Evolutionary conservation across 2,113 vertebrate species (phyloP), one percentile per base, ranked within the genome.

Genomic region (Lophotis ruficrista): DNA sequence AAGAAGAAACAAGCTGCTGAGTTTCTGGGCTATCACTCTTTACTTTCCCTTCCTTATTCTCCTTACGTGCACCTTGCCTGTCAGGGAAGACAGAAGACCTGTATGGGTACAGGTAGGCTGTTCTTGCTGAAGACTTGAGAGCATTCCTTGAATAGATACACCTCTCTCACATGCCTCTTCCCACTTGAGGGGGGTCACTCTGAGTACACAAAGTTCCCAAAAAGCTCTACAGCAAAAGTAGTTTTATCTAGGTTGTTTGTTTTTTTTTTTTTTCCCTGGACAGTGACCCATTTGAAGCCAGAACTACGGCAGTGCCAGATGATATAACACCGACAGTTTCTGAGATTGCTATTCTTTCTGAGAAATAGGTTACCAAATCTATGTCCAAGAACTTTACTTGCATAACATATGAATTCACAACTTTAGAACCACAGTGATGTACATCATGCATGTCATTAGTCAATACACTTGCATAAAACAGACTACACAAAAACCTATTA

Each of bases 291-390:
- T 37, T 77, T 50, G 76, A 47, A 68, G 31, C 8, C 72, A 73
- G 48, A 60, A 83, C 22, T 31, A 80, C 0, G 0, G 62, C 47
- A 84, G 17, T 43, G 43, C 17, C 51, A 70, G 13, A 70, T 1
- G 1, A 87, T 19, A 16, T 4, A 93, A 90, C 7, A 56, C 14
- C 48, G 24, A 35, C 20, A 79, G 30, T 21, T 87, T 68, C 48
- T 2, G 2, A 83, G 28, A 71, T 3, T 5, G n/a, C 6, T 21
- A 17, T 38, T 87, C 58, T 57, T 87, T 70, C 23, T 69, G 27
- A 71, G 85, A 87, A 75, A 79, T 0, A 62, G 2, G 25, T 48
- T 70, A 65, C 5, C 37, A 54, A 72, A 78, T 35, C 24, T 78
- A 38, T 1, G 0, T 21, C n/a, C 51, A 85, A 85, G 57, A 82